Evolutionary conservation across 1,140 invertebrate species (phyloP).

Genomic region (Drosophila gunungcola): DNA sequence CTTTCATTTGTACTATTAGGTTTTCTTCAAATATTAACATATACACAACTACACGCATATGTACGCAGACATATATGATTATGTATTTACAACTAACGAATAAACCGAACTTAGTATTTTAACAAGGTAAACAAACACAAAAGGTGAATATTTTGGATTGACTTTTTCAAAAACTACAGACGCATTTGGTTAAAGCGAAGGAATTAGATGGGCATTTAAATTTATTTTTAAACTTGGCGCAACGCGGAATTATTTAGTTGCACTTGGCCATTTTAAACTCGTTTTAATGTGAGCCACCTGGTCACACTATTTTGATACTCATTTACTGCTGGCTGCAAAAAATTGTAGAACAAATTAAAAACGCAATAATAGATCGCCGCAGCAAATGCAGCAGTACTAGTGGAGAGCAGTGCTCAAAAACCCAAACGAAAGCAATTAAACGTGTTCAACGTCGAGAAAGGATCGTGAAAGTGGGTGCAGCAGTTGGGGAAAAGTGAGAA

Average conservation of each 20-base stretch:
- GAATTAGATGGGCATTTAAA: too few species aligned
- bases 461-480: constrained; percentile 25
- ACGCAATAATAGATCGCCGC: constrained; percentile 50
- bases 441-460: constrained; percentile 26
- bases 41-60: constrained; percentile 53
- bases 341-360: constrained; percentile 42
- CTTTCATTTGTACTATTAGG: constrained; percentile 80
- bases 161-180: too few species aligned
- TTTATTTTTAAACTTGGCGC: background rate
- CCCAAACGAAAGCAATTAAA: constrained; percentile 27
- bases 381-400: constrained; percentile 27
- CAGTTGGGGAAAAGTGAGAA: constrained; percentile 13
- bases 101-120: constrained; percentile 79
- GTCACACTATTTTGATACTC: constrained; percentile 5
- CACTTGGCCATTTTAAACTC: background rate
- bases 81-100: constrained; percentile 80
- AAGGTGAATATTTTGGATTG: too few species aligned
- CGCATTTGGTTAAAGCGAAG: too few species aligned
- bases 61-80: constrained; percentile 62
- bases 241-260: background rate
- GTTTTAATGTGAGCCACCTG: background rate
- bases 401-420: constrained; percentile 2
- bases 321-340: constrained; percentile 5
- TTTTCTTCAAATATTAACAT: constrained; percentile 81
- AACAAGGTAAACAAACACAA: constrained; percentile 19